A percentile compares a stretch with the other conserved stretches of the same genome.
phyloP scores from a whole-genome alignment of 2,797 vertebrate genomes.

The Tangara arthus region DNA sequence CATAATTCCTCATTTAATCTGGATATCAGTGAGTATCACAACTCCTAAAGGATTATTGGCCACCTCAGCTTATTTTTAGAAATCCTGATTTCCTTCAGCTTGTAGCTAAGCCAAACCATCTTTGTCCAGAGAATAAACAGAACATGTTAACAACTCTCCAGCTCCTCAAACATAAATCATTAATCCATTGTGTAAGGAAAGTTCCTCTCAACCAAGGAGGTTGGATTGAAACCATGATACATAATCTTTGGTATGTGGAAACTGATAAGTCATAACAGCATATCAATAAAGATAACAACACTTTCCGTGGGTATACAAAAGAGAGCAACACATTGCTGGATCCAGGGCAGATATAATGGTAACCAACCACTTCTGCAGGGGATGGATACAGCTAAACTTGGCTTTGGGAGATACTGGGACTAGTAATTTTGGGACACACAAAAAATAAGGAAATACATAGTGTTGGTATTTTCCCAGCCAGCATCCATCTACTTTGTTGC shows the following conservation, averaged over 20 bases:
- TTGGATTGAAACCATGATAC: conserved; percentile 18
- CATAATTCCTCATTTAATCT: conserved; percentile 14
- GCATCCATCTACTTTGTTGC: not conserved
- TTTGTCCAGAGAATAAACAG: conserved; percentile 22
- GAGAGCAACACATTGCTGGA: not conserved
- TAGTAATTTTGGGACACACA: not conserved
- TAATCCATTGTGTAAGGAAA: conserved; percentile 8
- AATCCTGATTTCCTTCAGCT: not conserved
- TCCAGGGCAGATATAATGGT: not conserved
- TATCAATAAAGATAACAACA: conserved; percentile 30
- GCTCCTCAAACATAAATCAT: conserved; percentile 12
- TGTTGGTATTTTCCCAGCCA: not conserved
- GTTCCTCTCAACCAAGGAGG: conserved; percentile 12
- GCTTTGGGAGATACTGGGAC: not conserved
- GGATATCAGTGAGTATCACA: not conserved
- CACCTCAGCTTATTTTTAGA: conserved; percentile 13
- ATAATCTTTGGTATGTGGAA: conserved; percentile 36
- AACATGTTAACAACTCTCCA: not conserved
- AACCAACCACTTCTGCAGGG: not conserved
- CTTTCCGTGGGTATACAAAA: not conserved
- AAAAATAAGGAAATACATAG: not conserved
- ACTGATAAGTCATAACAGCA: not conserved
- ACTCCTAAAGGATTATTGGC: not conserved
- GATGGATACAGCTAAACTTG: not conserved
- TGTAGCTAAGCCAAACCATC: not conserved